Evolutionary conservation across 1,140 invertebrate genomes (phyloP), one percentile per base, ranked within the genome.

Genomic region (Solenopsis fugax): DNA sequence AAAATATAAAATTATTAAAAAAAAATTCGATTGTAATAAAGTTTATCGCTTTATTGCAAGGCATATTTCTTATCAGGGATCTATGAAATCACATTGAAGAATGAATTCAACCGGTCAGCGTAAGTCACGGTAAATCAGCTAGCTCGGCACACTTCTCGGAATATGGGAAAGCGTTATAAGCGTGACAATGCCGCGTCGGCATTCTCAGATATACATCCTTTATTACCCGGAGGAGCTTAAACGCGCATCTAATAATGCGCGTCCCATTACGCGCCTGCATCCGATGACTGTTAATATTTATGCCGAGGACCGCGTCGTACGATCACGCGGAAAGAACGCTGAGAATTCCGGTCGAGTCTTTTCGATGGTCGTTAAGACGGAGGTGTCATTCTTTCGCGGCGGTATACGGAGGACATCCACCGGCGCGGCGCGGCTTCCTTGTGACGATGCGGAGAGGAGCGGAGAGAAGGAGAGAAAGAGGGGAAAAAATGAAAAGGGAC

Each of bases 281-380:
- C 76, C 60, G 29, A 24, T 52, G 65, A 69, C 60, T 67, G 75
- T 54, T 81, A 75, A 84, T 84, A 84, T 84, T 84, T 75, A 84
- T 60, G 54, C 54, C 41, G 69, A 54, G 54, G 54, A 84, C 9
- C 67, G 34, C 9, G 52, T 56, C 78, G 65, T 86, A 56, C 29
- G 41, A 73, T 86, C 80, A 76, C 58, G 65, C 71, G 52, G 24
- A 78, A 87, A 64, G 62, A 88, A 78, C 76, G 64, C 77, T 71
- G 62, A 71, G 84, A 75, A 89, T 89, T 85, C 76, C 52, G 58
- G 12, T 16, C 84, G 41, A 52, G 45, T 80, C 75, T 48, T 45
- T 77, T 50, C 52, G 16, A 50, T 34, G 80, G 60, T 41, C 37
- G 50, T 62, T 52, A 45, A 54, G 48, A 76, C 72, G 60, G 34